These are phyloP conservation scores for Macrotis lagotis DNA, from an alignment of 2,113 vertebrate species.

Conservation along the genomic window DNA sequence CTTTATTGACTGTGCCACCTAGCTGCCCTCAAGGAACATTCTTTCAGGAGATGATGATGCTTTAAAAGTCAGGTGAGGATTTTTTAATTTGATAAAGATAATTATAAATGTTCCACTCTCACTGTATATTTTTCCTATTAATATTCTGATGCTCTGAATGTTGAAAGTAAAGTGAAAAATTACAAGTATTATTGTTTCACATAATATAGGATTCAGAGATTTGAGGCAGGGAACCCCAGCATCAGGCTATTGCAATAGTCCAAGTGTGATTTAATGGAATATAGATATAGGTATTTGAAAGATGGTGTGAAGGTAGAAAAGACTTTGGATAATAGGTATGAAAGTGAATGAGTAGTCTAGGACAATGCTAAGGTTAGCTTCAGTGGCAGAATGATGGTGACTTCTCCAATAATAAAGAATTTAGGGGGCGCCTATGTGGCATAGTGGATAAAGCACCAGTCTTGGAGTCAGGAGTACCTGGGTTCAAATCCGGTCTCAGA, in stretches of 20 bases:
- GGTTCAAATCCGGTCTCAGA: no score
- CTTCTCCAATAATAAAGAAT: no score
- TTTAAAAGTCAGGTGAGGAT: neutral
- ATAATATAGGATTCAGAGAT: neutral
- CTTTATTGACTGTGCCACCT: no score
- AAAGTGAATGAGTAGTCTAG: neutral
- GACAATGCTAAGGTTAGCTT: neutral
- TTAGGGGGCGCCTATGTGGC: no score
- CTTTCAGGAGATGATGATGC: neutral
- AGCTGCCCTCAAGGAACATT: no score
- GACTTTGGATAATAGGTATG: neutral
- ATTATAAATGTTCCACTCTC: neutral
- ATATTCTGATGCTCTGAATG: neutral
- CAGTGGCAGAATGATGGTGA: neutral
- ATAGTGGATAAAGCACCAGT: no score
- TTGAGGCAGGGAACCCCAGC: neutral
- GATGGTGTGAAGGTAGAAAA: neutral
- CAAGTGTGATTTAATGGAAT: no score
- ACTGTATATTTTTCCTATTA: neutral
- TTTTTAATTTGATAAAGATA: neutral
- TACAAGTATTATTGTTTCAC: neutral
- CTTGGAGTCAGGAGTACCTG: no score
- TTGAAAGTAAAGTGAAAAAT: neutral
- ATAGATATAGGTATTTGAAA: neutral
- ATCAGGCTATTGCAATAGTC: neutral